These are phyloP conservation scores for Venusia cambrica DNA, from an alignment of 2,888 invertebrate genomes.

Conservation along the genomic window DNA sequence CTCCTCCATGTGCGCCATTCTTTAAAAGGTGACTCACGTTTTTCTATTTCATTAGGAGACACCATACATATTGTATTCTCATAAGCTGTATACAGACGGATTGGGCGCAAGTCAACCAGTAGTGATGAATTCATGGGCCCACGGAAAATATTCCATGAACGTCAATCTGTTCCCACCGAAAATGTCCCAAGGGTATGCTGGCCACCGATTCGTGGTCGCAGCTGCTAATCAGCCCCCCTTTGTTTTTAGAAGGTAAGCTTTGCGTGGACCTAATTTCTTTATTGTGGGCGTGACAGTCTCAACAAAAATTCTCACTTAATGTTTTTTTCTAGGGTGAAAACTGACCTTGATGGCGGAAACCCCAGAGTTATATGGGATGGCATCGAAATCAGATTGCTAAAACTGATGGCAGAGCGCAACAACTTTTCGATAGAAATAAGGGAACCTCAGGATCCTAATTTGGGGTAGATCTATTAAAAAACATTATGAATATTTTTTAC, in stretches of 20 bases:
- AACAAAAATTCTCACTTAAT: too few species aligned
- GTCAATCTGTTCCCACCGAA: slow-evolving; percentile 86
- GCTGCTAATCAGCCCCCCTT: slow-evolving; percentile 88
- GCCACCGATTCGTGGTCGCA: slow-evolving; percentile 86
- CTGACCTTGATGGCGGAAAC: slow-evolving; percentile 70
- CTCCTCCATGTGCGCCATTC: too few species aligned
- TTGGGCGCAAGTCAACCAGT: slow-evolving; percentile 85
- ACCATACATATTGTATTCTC: slow-evolving; percentile 87
- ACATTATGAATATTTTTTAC: neutral
- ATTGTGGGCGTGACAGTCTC: too few species aligned
- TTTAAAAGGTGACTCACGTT: too few species aligned
- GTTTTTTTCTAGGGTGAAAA: slow-evolving; percentile 62
- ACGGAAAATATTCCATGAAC: slow-evolving; percentile 82
- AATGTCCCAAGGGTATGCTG: slow-evolving; percentile 85
- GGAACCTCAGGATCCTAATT: slow-evolving; percentile 73
- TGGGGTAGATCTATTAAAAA: slow-evolving; percentile 46
- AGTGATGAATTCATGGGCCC: slow-evolving; percentile 87
- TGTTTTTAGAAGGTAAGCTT: slow-evolving; percentile 82
- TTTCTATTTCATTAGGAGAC: slow-evolving; percentile 72
- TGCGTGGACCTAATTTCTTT: neutral
- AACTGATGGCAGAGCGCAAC: slow-evolving; percentile 81
- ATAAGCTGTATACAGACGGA: slow-evolving; percentile 86
- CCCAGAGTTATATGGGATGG: slow-evolving; percentile 84
- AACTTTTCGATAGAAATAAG: slow-evolving; percentile 87
- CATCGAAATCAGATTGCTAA: slow-evolving; percentile 85